Evolutionary conservation across 2,888 invertebrate genomes (phyloP), one percentile per base, ranked within the genome.

Genomic region (Melanostoma scalare): DNA sequence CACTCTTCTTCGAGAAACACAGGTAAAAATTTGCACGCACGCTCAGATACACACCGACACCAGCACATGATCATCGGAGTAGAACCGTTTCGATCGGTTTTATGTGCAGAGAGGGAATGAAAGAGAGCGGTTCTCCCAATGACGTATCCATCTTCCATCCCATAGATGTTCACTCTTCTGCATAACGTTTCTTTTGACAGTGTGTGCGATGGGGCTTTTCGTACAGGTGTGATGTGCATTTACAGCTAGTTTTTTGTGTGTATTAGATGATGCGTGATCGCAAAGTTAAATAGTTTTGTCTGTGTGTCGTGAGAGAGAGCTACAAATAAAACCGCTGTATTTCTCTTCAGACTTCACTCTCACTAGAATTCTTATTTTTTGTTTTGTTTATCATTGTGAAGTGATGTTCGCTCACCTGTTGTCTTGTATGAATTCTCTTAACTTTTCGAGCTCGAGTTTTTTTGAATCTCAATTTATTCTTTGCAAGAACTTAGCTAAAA

Each of bases 311-410:
- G 52, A n/a, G 48, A 52, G 50, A 44, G 61, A 50, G 40, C 33
- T 79, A 85, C 85, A 79, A 79, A 65, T 72, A 44, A 72, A 85
- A 85, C 75, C 85, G 85, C 79, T 85, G 71, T n/a, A 69, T 85
- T 79, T 74, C 79, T 85, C 80, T 85, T 75, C 86, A 85, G 85
- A 87, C 85, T 88, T 88, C 88, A 88, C 88, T 88, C 88, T 88
- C 88, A 87, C 88, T 88, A 86, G 87, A 86, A 86, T 86, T 86
- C 44, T 74, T 56, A 60, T 55, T 44, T 75, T 72, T 78, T 50
- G 46, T 56, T 48, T 58, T 31, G 38, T 50, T 20, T 20, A 20
- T 20, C 20, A 20, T 20, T 42, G 44, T 50, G 2, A 60, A 30
- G 10, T 61, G 36, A 36, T 30, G 31, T 20, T 61, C 20, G 9